These are phyloP conservation scores for Eupithecia pulchellata DNA, from an alignment of 2,888 invertebrate genomes.

Conservation along the genomic window DNA sequence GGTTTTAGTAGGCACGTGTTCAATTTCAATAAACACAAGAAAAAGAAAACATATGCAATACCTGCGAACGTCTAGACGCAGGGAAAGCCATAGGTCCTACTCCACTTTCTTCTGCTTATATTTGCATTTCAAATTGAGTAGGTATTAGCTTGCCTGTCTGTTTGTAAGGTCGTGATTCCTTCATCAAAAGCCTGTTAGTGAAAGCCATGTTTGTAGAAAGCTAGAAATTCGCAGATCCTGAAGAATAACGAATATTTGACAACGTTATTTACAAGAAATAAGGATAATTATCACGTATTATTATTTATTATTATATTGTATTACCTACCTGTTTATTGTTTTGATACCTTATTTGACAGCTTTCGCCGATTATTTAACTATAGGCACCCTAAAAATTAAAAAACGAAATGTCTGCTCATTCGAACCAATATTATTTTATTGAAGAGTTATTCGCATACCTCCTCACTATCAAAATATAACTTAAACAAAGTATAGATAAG, in stretches of 20 bases:
- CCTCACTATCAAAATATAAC: neutral
- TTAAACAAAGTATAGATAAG: neutral
- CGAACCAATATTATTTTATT: too few relatives aligned
- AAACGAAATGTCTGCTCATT: too few relatives aligned
- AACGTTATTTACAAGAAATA: neutral
- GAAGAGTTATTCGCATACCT: neutral
- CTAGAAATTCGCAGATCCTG: neutral
- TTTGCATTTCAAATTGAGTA: constrained; percentile 26
- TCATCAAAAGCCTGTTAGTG: constrained; percentile 20
- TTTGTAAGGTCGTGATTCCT: constrained; percentile 16
- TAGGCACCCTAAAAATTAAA: too few relatives aligned
- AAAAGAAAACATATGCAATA: neutral
- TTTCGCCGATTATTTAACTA: neutral
- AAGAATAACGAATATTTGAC: neutral
- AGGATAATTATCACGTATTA: neutral
- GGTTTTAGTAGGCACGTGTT: too few relatives aligned
- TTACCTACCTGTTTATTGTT: neutral
- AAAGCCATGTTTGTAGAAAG: constrained; percentile 27
- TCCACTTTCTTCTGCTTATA: constrained; percentile 29
- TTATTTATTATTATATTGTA: neutral
- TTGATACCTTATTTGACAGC: neutral
- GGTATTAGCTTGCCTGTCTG: constrained; percentile 14
- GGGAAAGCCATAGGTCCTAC: neutral
- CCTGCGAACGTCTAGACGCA: neutral
- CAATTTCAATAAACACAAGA: too few relatives aligned